Evolutionary conservation across 2,113 vertebrate species (phyloP), one percentile per base, ranked within the genome.

Genomic region (Entomyzon cyanotis): DNA sequence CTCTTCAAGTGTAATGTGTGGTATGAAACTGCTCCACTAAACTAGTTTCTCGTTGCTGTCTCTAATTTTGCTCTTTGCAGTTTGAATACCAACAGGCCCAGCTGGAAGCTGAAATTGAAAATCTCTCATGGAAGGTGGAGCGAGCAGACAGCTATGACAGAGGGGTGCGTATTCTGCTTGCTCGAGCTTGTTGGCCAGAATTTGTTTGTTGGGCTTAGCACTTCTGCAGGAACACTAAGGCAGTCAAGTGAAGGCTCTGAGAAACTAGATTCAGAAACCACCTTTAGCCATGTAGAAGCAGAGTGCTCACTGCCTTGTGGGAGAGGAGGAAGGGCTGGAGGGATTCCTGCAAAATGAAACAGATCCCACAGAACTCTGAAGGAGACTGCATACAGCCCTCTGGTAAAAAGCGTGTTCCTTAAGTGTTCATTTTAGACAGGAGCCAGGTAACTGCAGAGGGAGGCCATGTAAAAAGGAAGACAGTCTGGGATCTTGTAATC

Each of bases 61-160:
- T 82, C 47, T 69, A 41, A 79, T 82, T 95, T 80, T 94, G 39
- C 42, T 80, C 67, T 71, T 75, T 97, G 67, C 96, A 99, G 99
- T 99, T 99, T 98, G 99, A 99, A 97, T 99, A 99, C 97, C 99
- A 99, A 97, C 99, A 99, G 97, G 99, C 99, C 37, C 99, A 99
- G 97, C 98, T 99, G 95, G 99, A 99, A 96, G 99, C 99, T 16
- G 99, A 99, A 98, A 99, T 99, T 37, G 99, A 99, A 96, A 99
- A 99, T 97, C 97, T 99, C 91, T 99, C 99, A 0, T 99, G 99
- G 99, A 99, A 99, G 95, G 99, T 99, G 97, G 99, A 99, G 89
- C 98, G 99, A 93, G 99, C 99, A 7, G 99, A 99, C 98, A 99
- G 97, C 98, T 99, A 99, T 42, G 99, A 99, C 96, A 98, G 99